Evolutionary conservation across 2,797 vertebrate genomes (phyloP).

Genomic region (Prunella strophiata): DNA sequence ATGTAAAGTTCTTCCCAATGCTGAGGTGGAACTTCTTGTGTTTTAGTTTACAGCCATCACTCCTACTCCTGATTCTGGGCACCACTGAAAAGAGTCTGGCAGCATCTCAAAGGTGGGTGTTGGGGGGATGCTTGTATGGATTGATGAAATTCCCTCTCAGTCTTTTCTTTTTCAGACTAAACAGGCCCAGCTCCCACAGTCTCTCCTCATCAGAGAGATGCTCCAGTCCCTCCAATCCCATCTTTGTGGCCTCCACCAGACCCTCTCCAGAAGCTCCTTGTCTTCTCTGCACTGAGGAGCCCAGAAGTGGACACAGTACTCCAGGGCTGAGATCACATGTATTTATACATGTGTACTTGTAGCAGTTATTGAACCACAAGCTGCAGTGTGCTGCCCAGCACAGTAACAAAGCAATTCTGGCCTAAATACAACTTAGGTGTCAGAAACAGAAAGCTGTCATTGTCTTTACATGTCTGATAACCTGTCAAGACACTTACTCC

Average conservation of each 20-base stretch:
- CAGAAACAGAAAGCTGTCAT: not conserved
- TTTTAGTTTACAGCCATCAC: not conserved
- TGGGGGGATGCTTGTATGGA: not conserved
- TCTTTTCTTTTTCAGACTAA: not conserved
- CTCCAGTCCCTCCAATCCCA: not conserved
- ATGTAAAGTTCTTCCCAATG: not conserved
- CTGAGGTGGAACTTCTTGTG: not conserved
- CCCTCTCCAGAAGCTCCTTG: not conserved
- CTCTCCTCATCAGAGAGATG: not conserved
- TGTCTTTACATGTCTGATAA: not conserved
- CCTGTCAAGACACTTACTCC: not conserved
- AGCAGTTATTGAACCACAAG: not conserved
- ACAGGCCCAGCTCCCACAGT: not conserved
- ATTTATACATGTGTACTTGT: not conserved
- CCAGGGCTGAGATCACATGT: not conserved
- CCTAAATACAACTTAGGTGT: not conserved
- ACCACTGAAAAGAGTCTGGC: not conserved
- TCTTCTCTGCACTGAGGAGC: not conserved
- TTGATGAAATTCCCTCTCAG: not conserved
- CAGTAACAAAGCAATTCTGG: not conserved
- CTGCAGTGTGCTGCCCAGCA: not conserved
- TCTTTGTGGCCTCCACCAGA: accelerated
- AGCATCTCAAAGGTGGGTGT: not conserved
- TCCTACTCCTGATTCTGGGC: not conserved
- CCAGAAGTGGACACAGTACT: not conserved